A percentile compares a stretch with the other conserved stretches of the same genome.
phyloP scores from a whole-genome alignment of 2,113 vertebrate genomes.

The Addax nasomaculatus region DNA sequence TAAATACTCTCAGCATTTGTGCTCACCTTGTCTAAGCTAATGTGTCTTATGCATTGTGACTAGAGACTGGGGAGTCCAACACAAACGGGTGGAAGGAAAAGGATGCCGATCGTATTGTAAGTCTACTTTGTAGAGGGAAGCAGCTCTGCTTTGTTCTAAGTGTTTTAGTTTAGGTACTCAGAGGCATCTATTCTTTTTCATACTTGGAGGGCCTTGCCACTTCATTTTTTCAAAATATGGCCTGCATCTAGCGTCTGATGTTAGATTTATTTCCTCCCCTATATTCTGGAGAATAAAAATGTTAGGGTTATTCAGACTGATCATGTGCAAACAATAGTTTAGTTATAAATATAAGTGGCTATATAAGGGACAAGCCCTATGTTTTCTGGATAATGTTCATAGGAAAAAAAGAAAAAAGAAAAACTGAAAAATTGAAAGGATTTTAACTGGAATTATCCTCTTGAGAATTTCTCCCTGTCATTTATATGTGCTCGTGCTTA shows the following conservation, averaged over 20 bases:
- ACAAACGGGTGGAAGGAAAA: not conserved
- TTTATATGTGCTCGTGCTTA: too few relatives aligned
- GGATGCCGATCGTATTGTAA: not conserved
- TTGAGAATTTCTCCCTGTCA: too few relatives aligned
- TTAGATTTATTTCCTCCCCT: not conserved
- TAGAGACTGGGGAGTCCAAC: not conserved
- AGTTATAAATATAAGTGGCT: not conserved
- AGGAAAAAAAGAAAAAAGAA: too few relatives aligned
- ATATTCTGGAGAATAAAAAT: not conserved
- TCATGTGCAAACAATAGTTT: not conserved
- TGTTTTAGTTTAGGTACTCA: not conserved
- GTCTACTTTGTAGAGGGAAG: constrained; percentile 23
- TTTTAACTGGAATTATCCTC: too few relatives aligned
- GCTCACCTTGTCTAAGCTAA: not conserved
- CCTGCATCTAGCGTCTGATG: not conserved
- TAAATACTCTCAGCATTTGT: not conserved
- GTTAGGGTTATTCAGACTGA: not conserved
- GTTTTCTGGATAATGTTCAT: not conserved
- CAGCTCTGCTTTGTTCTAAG: not conserved
- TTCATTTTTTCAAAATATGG: not conserved
- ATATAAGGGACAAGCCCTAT: not conserved
- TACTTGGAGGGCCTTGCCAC: not conserved
- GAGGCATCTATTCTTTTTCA: not conserved
- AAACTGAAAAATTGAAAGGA: too few relatives aligned
- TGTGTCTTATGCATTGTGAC: constrained; percentile 53